Conservation (phyloP, 2,888 invertebrate species). For the Hyposoter dolosus region DNA sequence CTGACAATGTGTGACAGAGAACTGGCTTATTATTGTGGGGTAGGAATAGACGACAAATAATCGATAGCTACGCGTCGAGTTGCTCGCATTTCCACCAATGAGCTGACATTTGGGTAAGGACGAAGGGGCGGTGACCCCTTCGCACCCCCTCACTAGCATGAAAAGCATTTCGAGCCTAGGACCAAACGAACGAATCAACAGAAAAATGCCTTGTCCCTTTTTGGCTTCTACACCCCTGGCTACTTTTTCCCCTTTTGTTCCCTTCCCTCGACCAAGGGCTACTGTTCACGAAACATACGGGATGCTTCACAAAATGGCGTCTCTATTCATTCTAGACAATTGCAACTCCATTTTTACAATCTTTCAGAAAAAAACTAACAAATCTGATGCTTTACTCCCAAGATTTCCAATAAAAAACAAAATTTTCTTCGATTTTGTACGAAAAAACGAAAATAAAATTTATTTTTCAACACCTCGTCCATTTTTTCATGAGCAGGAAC, state of each 20-base stretch:
- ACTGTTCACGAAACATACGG: slow-evolving; percentile 34
- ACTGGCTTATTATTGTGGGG: slow-evolving; percentile 69
- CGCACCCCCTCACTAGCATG: slow-evolving; percentile 67
- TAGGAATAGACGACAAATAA: slow-evolving; percentile 76
- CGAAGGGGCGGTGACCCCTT: slow-evolving; percentile 75
- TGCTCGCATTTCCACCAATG: slow-evolving; percentile 75
- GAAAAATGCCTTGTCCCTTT: slow-evolving; percentile 62
- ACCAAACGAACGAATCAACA: slow-evolving; percentile 60
- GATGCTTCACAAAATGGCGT: slow-evolving; percentile 57
- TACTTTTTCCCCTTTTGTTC: slow-evolving; percentile 58
- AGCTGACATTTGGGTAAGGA: slow-evolving; percentile 70
- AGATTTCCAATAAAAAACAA: neutral
- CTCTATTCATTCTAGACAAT: neutral
- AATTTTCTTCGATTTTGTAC: neutral
- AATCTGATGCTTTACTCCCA: neutral
- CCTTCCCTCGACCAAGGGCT: slow-evolving; percentile 58
- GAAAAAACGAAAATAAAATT: neutral
- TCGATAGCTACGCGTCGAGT: slow-evolving; percentile 73
- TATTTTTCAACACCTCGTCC: neutral
- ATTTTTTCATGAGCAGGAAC: neutral
- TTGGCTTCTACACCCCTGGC: slow-evolving; percentile 45
- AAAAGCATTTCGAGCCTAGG: slow-evolving; percentile 53
- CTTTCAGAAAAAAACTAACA: neutral
- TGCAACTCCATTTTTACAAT: neutral
- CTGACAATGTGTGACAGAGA: slow-evolving; percentile 50